A percentile compares a stretch with the other conserved stretches of the same genome.
phyloP scores from a whole-genome alignment of 2,888 invertebrate species.

The Neuroscelio doddi region DNA sequence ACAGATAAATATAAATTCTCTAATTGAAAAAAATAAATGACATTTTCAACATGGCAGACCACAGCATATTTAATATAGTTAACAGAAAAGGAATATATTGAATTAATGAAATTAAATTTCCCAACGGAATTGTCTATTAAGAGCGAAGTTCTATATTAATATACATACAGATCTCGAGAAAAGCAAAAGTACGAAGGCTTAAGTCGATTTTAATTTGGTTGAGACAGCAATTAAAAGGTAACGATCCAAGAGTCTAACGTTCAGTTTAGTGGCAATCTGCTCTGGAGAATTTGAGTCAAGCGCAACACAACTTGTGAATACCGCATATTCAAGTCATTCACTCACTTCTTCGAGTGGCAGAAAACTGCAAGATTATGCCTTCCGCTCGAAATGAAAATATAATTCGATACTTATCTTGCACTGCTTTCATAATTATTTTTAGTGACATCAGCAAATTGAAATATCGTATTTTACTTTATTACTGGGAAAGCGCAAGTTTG shows the following conservation, averaged over 20 bases:
- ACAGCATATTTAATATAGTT: constrained; percentile 18
- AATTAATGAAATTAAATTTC: constrained; percentile 46
- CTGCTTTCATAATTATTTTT: constrained; percentile 37
- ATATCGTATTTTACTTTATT: too few species aligned
- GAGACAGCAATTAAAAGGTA: constrained; percentile 65
- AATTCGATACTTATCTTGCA: constrained; percentile 48
- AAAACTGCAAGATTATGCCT: constrained; percentile 42
- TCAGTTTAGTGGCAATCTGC: constrained; percentile 44
- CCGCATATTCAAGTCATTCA: constrained; percentile 50
- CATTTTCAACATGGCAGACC: constrained; percentile 28
- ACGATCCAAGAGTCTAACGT: constrained; percentile 54
- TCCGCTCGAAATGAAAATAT: constrained; percentile 48
- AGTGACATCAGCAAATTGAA: constrained; percentile 31
- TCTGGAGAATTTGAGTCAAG: constrained; percentile 39
- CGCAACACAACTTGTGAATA: constrained; percentile 39
- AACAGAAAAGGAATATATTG: constrained; percentile 8
- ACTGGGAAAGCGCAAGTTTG: too few species aligned
- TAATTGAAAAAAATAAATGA: constrained; percentile 37
- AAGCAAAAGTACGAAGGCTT: constrained; percentile 42
- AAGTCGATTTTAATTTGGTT: constrained; percentile 65
- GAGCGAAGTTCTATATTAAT: constrained; percentile 38
- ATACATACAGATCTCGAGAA: constrained; percentile 37
- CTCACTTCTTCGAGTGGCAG: constrained; percentile 36
- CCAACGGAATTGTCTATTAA: constrained; percentile 39
- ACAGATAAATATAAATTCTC: constrained; percentile 23